phyloP scores from a whole-genome alignment of 2,113 vertebrate genomes.

The Microtus oregoni region DNA sequence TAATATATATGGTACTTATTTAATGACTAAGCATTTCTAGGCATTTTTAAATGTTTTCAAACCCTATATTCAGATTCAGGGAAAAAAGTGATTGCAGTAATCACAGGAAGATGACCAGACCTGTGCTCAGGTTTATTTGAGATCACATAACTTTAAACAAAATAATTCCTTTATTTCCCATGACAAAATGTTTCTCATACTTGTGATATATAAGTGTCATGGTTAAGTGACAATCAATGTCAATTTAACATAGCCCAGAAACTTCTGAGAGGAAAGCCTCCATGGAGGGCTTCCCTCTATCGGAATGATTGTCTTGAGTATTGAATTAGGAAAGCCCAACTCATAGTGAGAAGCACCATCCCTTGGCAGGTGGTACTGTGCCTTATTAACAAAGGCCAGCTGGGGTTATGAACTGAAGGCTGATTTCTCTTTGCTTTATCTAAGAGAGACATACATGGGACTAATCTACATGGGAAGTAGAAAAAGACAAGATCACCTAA shows the following conservation, averaged over 20 bases:
- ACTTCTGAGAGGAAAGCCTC: background rate
- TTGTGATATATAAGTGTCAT: background rate
- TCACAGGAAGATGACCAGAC: background rate
- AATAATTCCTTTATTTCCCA: background rate
- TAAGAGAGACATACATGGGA: no score
- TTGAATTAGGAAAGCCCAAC: background rate
- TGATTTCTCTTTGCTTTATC: no score
- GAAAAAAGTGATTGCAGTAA: background rate
- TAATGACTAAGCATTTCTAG: background rate
- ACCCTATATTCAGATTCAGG: background rate
- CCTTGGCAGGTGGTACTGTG: background rate
- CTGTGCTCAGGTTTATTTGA: background rate
- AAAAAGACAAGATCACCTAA: no score
- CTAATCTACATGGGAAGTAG: no score
- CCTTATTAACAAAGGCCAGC: no score
- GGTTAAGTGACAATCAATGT: background rate
- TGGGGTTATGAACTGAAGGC: no score
- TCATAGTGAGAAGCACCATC: background rate
- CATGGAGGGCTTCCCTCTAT: background rate
- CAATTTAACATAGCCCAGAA: background rate
- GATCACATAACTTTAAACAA: background rate
- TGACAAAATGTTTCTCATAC: background rate
- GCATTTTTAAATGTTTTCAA: background rate
- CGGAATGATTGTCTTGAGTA: background rate
- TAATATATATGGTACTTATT: background rate